Conservation (phyloP, 2,113 vertebrate species). For the Poeciliopsis occidentalis region DNA sequence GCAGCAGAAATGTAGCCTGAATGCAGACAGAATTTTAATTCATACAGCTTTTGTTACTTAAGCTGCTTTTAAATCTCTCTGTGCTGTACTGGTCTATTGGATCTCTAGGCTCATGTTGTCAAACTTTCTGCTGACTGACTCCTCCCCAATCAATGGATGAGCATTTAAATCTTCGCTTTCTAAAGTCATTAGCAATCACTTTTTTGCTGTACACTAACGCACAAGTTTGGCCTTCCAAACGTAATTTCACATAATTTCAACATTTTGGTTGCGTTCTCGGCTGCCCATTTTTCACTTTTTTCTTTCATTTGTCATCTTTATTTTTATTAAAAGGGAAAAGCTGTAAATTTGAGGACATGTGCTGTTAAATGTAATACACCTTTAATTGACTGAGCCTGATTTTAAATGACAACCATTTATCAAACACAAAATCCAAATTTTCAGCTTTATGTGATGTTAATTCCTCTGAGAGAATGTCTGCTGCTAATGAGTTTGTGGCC, state of each 20-base stretch:
- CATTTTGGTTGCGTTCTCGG: neutral
- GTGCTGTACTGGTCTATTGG: neutral
- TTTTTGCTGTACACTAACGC: neutral
- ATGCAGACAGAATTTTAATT: neutral
- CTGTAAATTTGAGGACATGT: neutral
- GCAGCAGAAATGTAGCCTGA: neutral
- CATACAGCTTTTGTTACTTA: neutral
- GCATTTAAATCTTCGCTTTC: no score
- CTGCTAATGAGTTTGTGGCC: constrained; percentile 46
- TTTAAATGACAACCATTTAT: constrained; percentile 42
- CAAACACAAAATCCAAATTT: constrained; percentile 32
- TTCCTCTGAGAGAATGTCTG: constrained; percentile 19
- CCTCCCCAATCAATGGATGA: no score
- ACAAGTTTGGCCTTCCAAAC: neutral
- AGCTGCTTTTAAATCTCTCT: neutral
- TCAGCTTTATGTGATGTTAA: constrained; percentile 30
- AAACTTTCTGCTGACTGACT: neutral
- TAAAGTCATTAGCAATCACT: no score
- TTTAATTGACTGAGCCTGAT: neutral
- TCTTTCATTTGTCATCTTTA: neutral
- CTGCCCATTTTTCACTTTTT: neutral
- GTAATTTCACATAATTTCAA: neutral
- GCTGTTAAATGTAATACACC: constrained; percentile 15
- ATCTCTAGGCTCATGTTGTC: neutral
- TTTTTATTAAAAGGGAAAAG: neutral